phyloP scores from a whole-genome alignment of 2,113 vertebrate genomes.

The Heteronetta atricapilla region DNA sequence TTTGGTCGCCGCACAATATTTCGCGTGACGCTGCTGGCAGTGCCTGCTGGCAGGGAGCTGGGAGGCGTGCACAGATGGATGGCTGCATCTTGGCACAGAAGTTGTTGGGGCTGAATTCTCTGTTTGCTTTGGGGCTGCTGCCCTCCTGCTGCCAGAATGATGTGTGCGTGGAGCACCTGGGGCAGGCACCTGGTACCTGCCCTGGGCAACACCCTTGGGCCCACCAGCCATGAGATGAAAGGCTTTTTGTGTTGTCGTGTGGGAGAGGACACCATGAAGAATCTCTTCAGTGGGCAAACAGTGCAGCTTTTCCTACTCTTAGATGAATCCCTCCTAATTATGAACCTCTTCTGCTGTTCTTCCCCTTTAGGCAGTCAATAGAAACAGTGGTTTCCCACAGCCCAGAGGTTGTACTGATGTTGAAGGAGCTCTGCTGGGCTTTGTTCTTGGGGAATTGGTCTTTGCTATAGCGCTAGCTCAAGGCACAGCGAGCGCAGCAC shows the following conservation, averaged over 20 bases:
- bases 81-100: not conserved
- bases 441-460: not conserved
- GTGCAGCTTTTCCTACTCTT: not conserved
- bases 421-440: not conserved
- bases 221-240: not conserved
- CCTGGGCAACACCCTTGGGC: not conserved
- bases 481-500: accelerated
- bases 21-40: not conserved
- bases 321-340: accelerated
- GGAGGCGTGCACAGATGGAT: not conserved
- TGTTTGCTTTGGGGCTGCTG: not conserved
- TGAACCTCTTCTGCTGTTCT: not conserved
- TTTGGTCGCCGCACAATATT: not conserved
- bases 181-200: not conserved
- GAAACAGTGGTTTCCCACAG: accelerated
- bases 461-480: accelerated
- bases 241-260: not conserved
- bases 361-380: not conserved
- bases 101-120: not conserved
- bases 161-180: not conserved
- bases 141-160: not conserved
- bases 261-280: not conserved
- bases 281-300: not conserved
- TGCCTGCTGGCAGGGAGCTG: not conserved
- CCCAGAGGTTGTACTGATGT: accelerated